Base-by-base conservation (phyloP, 2,113 vertebrate species). In the Poeciliopsis prolifica region DNA sequence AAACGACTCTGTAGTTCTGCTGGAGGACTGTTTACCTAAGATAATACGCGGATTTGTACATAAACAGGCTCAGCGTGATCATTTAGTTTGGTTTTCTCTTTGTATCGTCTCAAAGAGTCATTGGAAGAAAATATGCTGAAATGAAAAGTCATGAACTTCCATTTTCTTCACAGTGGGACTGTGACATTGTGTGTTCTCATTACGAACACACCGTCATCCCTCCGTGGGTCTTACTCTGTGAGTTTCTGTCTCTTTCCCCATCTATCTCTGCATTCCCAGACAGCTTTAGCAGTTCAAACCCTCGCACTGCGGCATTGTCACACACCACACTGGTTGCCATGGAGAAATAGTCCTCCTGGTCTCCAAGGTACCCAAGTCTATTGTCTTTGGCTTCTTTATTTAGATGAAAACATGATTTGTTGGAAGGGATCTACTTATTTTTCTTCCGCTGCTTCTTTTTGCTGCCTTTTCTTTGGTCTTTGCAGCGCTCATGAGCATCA, bases 351-450 rank as follows among this genome's bases (percentile, higher is more conserved):
- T 94, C 93, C 93, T 94, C 90, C 88, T 92, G 92, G 94, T 95
- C 94, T 95, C 94, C 94, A 95, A 94, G 94, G 93, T 94, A 95
- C 92, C 94, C 90, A 54, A 91, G 91, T 88, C 92, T 93, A 94
- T 95, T 95, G 93, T 95, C 94, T 94, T 93, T 93, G 89, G 89
- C 87, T 93, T 94, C 94, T 94, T 94, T 94, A 93, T 95, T 95
- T 94, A 94, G 93, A 93, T 94, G 92, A 94, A 95, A 95, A 92
- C 93, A 93, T 88, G 87, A 94, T 93, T 93, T 94, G 92, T 94
- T 90, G 86, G 84, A 90, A 89, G 81, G 85, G 85, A 93, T 93
- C 84, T 90, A 88, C 87, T 92, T 92, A 88, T 89, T 86, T 82
- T 82, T 86, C 68, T 58, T n/a, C 24, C 51, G 37, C 70, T 42